Evolutionary conservation across 2,113 vertebrate species (phyloP).

Genomic region (Paratilapia polleni): DNA sequence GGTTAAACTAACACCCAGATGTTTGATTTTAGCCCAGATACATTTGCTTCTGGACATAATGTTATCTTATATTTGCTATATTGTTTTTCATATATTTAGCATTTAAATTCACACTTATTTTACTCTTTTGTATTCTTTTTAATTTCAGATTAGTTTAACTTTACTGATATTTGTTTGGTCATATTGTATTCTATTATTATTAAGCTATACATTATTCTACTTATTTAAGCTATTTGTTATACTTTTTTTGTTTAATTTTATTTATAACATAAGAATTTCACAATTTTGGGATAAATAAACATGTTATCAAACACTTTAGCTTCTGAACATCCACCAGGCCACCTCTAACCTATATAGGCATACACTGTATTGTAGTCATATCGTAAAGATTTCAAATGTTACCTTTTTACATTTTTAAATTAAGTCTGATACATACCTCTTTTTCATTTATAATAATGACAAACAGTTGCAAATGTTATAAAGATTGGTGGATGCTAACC

Average conservation of each 20-base stretch:
- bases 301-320: not conserved
- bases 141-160: no score
- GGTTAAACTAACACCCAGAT: not conserved
- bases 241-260: not conserved
- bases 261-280: not conserved
- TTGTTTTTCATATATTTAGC: not conserved
- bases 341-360: not conserved
- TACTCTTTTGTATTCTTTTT: no score
- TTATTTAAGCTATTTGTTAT: not conserved
- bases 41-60: rapidly evolving
- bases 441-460: rapidly evolving
- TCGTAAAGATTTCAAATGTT: not conserved
- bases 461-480: not conserved
- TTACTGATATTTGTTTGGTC: no score
- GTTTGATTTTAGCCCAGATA: not conserved
- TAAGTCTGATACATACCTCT: rapidly evolving
- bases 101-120: not conserved
- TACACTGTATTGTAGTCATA: not conserved
- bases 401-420: not conserved
- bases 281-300: not conserved
- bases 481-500: no score
- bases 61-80: not conserved
- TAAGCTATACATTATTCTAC: no score
- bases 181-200: no score
- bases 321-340: not conserved